These are phyloP conservation scores for Stomatorhinus ivindoensis DNA, from an alignment of 2,113 vertebrate genomes.

Conservation along the genomic window DNA sequence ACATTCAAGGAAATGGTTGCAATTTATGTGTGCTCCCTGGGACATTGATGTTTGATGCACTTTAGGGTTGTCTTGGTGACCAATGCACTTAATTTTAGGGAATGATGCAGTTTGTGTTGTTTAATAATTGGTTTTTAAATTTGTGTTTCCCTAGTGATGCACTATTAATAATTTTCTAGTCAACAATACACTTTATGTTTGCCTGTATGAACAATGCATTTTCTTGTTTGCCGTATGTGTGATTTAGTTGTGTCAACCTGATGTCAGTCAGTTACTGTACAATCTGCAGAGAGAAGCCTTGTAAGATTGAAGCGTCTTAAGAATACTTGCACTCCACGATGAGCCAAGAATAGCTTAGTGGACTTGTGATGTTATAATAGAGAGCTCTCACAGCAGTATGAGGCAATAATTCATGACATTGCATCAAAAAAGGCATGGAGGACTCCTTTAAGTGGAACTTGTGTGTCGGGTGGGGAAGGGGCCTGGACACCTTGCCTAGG, in stretches of 20 bases:
- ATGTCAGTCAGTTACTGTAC: not conserved
- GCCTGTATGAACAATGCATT: not conserved
- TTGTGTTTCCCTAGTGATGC: not conserved
- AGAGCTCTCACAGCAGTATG: not conserved
- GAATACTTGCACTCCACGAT: not conserved
- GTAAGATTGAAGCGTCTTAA: not conserved
- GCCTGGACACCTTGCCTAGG: not conserved
- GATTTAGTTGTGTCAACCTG: not conserved
- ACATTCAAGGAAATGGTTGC: not conserved
- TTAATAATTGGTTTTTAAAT: not conserved
- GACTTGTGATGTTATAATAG: not conserved
- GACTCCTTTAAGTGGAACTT: not conserved
- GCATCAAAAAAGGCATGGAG: not conserved
- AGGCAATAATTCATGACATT: not conserved
- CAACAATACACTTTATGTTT: not conserved
- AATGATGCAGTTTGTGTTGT: not conserved
- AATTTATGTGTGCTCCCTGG: not conserved
- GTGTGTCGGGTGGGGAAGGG: not conserved
- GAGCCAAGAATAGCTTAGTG: not conserved
- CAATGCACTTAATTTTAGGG: no score
- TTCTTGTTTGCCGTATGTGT: not conserved
- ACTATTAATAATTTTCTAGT: not conserved
- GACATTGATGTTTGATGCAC: not conserved
- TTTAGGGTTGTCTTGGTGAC: no score
- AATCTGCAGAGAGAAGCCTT: not conserved